These are phyloP conservation scores for Erpetoichthys calabaricus DNA, from an alignment of 2,797 vertebrate genomes.

Conservation along the genomic window DNA sequence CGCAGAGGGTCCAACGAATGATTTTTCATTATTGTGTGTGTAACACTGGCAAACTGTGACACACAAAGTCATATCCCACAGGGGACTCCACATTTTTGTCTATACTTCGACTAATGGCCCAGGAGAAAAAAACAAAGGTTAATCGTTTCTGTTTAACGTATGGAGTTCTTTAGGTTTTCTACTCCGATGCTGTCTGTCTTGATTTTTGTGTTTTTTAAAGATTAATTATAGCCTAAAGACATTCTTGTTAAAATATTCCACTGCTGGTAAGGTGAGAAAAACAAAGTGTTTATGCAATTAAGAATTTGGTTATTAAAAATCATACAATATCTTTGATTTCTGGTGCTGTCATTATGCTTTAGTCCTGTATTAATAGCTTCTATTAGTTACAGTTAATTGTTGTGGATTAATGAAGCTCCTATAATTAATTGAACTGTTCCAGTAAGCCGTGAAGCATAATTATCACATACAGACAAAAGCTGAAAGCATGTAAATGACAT, in stretches of 20 bases:
- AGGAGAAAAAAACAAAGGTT: constrained; percentile 5
- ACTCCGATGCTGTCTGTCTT: neutral
- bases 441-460: constrained; percentile 25
- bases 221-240: neutral
- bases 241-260: neutral
- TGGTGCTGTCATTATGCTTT: neutral
- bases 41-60: constrained; percentile 13
- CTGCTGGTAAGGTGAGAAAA: neutral
- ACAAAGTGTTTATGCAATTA: neutral
- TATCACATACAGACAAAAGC: constrained; percentile 46
- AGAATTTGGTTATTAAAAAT: neutral
- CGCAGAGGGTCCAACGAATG: constrained; percentile 22
- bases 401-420: neutral
- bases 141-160: constrained; percentile 2
- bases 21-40: constrained; percentile 25
- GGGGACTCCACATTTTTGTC: constrained; percentile 19
- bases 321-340: neutral
- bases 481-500: constrained; percentile 37
- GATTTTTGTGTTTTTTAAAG: neutral
- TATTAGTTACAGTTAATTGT: neutral
- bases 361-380: neutral
- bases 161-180: constrained; percentile 2
- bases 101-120: constrained; percentile 22
- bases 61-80: constrained; percentile 11
- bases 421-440: neutral